Evolutionary conservation across 30 jellyfish, hydroid and myxozoan genomes (phyloP), one percentile per base, ranked within the genome.

Genomic region (Chrysaora quinquecirrha): DNA sequence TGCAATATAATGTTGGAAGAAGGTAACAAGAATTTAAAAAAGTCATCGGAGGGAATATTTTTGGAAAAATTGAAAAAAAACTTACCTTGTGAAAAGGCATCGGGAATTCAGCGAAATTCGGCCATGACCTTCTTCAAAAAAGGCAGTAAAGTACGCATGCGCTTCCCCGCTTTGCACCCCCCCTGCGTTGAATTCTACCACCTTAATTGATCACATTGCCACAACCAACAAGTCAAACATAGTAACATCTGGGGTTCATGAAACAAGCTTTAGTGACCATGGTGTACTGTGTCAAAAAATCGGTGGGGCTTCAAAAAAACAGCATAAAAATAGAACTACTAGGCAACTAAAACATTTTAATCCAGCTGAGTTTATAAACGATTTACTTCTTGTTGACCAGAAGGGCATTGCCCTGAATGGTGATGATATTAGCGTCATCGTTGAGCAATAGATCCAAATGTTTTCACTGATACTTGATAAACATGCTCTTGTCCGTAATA

Each of bases 401-500:
- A 73, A 43, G 47, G 76, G 78, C 80, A 73, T 73, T 43, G 80
- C 30, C 30, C 14, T 19, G 28, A 73, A 2, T 35, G 22, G 31
- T n/a, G 66, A 68, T 68, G 80, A 68, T 31, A 73, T 73, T 3
- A 73, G 38, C 28, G 20, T n/a, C 49, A 73, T 73, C 24, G 76
- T 34, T 47, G 78, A 73, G 49, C 31, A 34, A 7, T 73, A 77
- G 85, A 46, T 64, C 23, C 31, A 68, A 4, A n/a, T 73, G 31
- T 46, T 70, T 31, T 70, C 82, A 29, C 34, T 70, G 28, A 70
- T 70, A 19, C 34, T 60, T 34, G 85, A 73, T 34, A 73, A 73
- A 38, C 76, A 73, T 73, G 85, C 85, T 43, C 85, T 43, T 2
- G n/a, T 73, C 2, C 78, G 78, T 10, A 38, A 48, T 19, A 73